These are phyloP conservation scores for Mola mola DNA, from an alignment of 2,113 vertebrate genomes.

Conservation along the genomic window DNA sequence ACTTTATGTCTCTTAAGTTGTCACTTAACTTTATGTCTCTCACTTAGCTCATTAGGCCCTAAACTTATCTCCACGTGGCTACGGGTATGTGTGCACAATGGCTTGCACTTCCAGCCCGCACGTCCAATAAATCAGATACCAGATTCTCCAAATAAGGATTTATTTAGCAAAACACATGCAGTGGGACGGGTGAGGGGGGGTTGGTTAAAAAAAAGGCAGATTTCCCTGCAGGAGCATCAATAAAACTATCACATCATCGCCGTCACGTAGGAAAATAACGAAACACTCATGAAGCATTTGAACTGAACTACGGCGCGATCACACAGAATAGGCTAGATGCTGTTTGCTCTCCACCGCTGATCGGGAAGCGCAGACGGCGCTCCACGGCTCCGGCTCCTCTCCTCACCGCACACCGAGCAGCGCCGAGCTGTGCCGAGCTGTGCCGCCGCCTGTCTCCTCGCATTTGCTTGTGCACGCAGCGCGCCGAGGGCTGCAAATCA, in stretches of 20 bases:
- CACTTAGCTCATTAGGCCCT: not conserved
- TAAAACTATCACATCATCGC: constrained; percentile 54
- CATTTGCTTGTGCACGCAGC: constrained; percentile 58
- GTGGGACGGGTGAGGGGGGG: constrained; percentile 10
- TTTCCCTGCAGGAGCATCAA: constrained; percentile 65
- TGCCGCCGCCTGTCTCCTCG: constrained; percentile 64
- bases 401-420: constrained; percentile 9
- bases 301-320: constrained; percentile 43
- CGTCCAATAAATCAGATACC: constrained; percentile 44
- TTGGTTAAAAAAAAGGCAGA: constrained; percentile 16
- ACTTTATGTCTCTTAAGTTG: constrained; percentile 11
- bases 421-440: constrained; percentile 49
- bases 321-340: constrained; percentile 44
- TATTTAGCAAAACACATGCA: constrained; percentile 47
- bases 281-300: constrained; percentile 36
- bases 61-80: not conserved
- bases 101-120: not conserved
- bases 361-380: constrained; percentile 46
- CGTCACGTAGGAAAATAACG: constrained; percentile 47
- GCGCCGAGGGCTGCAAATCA: constrained; percentile 76
- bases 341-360: constrained; percentile 56
- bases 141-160: constrained; percentile 49
- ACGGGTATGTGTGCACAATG: constrained; percentile 1
- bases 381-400: constrained; percentile 29
- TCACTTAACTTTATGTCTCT: constrained; percentile 13